These are phyloP conservation scores for Polylopha cassiicola DNA, from an alignment of 2,888 invertebrate genomes.

Conservation along the genomic window DNA sequence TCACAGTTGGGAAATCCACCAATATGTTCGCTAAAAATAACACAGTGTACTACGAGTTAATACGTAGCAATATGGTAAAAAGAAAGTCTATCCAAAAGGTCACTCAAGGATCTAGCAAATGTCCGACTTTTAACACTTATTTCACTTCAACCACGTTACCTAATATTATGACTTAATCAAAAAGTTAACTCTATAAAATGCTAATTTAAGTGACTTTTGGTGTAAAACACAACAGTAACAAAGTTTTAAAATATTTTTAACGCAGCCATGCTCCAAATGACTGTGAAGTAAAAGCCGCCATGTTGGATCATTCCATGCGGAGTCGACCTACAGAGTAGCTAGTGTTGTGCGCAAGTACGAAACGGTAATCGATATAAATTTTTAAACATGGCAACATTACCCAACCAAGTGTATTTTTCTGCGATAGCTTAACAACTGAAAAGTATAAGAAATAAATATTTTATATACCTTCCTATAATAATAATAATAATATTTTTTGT, in stretches of 20 bases:
- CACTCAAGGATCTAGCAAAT: constrained; percentile 69
- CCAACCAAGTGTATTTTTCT: no score
- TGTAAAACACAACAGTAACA: constrained; percentile 43
- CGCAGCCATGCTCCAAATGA: constrained; percentile 61
- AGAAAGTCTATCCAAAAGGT: constrained; percentile 70
- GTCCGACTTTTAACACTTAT: constrained; percentile 56
- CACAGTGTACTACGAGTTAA: constrained; percentile 39
- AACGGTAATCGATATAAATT: constrained; percentile 45
- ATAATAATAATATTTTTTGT: no score
- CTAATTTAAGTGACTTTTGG: constrained; percentile 41
- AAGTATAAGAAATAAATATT: no score
- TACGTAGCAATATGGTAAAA: constrained; percentile 68
- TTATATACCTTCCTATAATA: no score
- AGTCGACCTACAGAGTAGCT: constrained; percentile 44
- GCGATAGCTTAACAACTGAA: no score
- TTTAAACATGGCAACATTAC: constrained; percentile 15
- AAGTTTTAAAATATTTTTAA: constrained; percentile 54
- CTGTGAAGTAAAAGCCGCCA: constrained; percentile 70
- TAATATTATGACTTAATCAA: constrained; percentile 54
- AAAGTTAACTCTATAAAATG: constrained; percentile 45
- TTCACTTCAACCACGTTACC: constrained; percentile 58
- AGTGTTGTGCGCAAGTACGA: constrained; percentile 68
- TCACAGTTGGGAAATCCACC: constrained; percentile 52
- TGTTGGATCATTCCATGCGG: constrained; percentile 68
- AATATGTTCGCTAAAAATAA: constrained; percentile 40